Base-by-base conservation (phyloP, 2,888 invertebrate genomes). In the Athalia circularis region DNA sequence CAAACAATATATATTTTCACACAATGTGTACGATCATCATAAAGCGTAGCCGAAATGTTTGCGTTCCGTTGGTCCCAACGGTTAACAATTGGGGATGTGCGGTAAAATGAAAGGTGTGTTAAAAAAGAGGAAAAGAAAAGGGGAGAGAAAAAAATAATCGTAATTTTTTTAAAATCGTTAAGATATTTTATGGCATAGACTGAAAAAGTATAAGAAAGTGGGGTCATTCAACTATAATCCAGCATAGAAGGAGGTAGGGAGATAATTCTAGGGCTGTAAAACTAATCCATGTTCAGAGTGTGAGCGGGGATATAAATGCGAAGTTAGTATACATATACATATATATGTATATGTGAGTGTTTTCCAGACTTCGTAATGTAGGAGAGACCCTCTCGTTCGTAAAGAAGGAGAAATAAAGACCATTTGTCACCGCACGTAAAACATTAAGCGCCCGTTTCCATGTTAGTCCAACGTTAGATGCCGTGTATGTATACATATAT, bases 401-500 rank as follows among this genome's bases (percentile, higher is more conserved):
- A 29, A 29, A 29, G 29, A 29, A 65, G 8, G 13, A 48, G 48
- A 11, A 48, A 65, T 65, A 48, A 65, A 48, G 15, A 15, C 65
- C 47, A 48, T 65, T 65, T 65, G 65, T 65, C 65, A 65, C 65
- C 65, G 65, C 48, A 48, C 65, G 65, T 65, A 65, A 48, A 65
- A 65, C 65, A 65, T 65, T 65, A 65, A 48, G 65, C 65, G n/a
- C 65, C 48, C 11, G 47, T 65, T 29, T 48, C 47, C 48, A 65
- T 48, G 48, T 65, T 48, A 48, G 65, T 65, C 48, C 47, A 65
- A 48, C 48, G 15, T 6, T 47, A 6, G 11, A 65, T 29, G 48
- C 13, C 48, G 48, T 48, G 15, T 48, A 47, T 65, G 29, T 29
- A 29, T 29, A 29, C 29, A 29, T 29, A 29, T 29, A 48, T 65